phyloP scores from a whole-genome alignment of 2,797 vertebrate species.

The Melanotaenia boesemani region DNA sequence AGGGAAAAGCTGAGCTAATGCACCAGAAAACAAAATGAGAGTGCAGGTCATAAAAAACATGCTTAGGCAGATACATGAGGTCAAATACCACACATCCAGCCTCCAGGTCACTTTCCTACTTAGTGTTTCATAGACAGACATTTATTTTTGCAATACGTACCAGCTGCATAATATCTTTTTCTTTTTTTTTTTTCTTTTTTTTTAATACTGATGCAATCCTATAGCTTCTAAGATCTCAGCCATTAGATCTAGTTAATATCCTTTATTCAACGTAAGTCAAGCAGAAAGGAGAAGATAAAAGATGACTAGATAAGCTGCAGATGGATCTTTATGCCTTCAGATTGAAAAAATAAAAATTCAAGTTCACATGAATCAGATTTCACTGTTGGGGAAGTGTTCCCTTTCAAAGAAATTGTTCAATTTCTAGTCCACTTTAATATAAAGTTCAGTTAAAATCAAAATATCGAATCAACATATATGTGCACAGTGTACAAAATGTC shows the following conservation, averaged over 20 bases:
- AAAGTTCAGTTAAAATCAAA: not conserved
- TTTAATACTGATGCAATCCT: not conserved
- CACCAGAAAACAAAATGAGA: slow-evolving; percentile 17
- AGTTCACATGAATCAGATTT: not conserved
- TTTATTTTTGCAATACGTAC: not conserved
- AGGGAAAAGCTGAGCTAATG: slow-evolving; percentile 46
- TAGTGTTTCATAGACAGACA: not conserved
- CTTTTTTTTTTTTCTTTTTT: no score
- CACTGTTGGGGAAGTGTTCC: not conserved
- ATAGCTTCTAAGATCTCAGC: not conserved
- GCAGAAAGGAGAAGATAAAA: not conserved
- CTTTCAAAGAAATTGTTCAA: not conserved
- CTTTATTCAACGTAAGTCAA: not conserved
- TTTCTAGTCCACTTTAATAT: not conserved
- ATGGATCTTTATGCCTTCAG: not conserved
- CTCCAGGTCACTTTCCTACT: slow-evolving; percentile 11
- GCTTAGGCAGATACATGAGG: slow-evolving; percentile 41
- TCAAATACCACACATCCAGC: slow-evolving; percentile 22
- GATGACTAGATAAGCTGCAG: not conserved
- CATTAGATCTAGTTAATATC: not conserved
- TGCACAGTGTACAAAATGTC: not conserved
- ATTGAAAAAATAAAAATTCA: not conserved
- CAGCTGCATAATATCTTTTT: no score
- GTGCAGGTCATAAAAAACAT: slow-evolving; percentile 44
- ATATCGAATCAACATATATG: not conserved